Evolutionary conservation across 2,888 invertebrate genomes (phyloP).

Genomic region (Nephrocerus scutellatus): DNA sequence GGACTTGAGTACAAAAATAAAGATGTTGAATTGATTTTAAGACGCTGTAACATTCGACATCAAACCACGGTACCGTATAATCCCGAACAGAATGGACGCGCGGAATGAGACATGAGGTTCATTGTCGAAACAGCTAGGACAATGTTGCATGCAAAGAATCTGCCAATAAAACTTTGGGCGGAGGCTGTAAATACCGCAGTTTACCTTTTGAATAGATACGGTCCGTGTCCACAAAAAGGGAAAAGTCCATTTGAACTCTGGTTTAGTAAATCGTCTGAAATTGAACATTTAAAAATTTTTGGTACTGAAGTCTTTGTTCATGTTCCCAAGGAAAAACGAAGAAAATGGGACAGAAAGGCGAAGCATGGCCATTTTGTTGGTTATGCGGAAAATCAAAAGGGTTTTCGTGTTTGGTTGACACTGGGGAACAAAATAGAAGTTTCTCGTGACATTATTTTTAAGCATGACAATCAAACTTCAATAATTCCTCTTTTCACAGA

Average conservation of each 20-base stretch:
- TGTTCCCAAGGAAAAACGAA: slow-evolving; percentile 32
- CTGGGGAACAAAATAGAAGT: no score
- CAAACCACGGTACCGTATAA: slow-evolving; percentile 3
- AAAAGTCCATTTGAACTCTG: background rate
- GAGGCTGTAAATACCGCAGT: slow-evolving; percentile 1
- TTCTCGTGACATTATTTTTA: no score
- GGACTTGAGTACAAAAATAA: background rate
- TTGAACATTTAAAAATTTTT: no score
- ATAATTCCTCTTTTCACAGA: background rate
- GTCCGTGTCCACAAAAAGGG: slow-evolving; percentile 2
- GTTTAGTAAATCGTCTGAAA: background rate
- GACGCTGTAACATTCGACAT: slow-evolving; percentile 3
- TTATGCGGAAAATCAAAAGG: slow-evolving; percentile 32
- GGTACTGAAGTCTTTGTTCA: no score
- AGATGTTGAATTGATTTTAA: background rate
- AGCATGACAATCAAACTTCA: background rate
- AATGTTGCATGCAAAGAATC: slow-evolving; percentile 1
- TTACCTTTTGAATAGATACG: background rate
- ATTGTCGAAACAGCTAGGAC: background rate
- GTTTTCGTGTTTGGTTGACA: slow-evolving; percentile 26
- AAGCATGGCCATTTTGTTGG: slow-evolving; percentile 23
- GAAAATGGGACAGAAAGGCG: no score
- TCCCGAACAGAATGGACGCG: slow-evolving; percentile 4
- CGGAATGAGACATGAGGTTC: slow-evolving; percentile 4
- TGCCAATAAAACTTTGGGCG: slow-evolving; percentile 2